These are phyloP conservation scores for Eurytoma adleriae DNA, from an alignment of 2,888 invertebrate genomes.

Conservation along the genomic window DNA sequence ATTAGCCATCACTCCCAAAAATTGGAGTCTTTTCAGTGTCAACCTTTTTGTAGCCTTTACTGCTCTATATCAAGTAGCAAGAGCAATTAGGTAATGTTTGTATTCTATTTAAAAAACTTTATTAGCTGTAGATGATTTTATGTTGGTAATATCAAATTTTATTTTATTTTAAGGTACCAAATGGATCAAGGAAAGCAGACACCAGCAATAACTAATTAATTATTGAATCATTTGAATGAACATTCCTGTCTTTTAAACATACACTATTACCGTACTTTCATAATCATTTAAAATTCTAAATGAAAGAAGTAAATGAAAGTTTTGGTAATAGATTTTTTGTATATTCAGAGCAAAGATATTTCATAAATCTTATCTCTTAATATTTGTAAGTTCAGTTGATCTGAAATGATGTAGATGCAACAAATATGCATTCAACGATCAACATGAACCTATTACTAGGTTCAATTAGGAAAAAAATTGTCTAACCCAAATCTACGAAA, in stretches of 20 bases:
- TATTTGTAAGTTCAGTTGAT: conserved; percentile 32
- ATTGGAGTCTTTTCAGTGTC: conserved; percentile 95
- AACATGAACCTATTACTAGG: too few relatives aligned
- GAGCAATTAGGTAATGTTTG: conserved; percentile 80
- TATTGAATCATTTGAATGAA: conserved; percentile 23
- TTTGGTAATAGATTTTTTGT: conserved; percentile 26
- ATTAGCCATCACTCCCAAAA: conserved; percentile 96
- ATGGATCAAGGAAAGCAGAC: conserved; percentile 61
- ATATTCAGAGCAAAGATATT: conserved; percentile 16
- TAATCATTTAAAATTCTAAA: too few relatives aligned
- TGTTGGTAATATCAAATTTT: background rate
- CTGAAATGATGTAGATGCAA: background rate
- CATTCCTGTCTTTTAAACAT: conserved; percentile 49
- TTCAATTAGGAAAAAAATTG: too few relatives aligned
- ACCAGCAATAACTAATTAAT: conserved; percentile 37
- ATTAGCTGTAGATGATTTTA: background rate
- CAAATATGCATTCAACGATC: conserved; percentile 2
- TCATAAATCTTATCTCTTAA: conserved; percentile 12
- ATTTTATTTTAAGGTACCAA: conserved; percentile 66
- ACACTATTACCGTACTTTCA: conserved; percentile 4
- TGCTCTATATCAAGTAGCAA: conserved; percentile 87
- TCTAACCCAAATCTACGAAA: background rate
- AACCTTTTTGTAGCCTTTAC: conserved; percentile 97
- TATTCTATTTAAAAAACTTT: background rate
- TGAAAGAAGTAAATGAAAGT: background rate